These are phyloP conservation scores for Cyprinodon brontotheroides DNA, from an alignment of 2,113 vertebrate genomes.

Conservation along the genomic window DNA sequence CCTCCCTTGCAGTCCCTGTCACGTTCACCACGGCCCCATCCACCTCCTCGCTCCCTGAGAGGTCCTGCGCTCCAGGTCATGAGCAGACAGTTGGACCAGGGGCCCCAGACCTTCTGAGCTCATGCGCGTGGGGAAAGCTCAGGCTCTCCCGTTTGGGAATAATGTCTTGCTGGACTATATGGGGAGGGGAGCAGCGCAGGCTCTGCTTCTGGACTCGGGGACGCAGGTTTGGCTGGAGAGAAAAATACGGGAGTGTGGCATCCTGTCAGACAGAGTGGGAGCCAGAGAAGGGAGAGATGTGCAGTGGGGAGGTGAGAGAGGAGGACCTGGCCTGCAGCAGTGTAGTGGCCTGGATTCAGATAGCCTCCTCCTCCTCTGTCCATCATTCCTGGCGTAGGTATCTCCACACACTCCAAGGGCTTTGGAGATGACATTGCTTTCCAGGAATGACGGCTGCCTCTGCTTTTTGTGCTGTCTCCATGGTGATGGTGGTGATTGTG, in stretches of 20 bases:
- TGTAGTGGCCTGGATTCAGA: conserved; percentile 74
- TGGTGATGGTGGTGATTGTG: conserved; percentile 72
- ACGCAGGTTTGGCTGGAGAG: conserved; percentile 76
- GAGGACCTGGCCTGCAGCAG: conserved; percentile 56
- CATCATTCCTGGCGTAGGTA: conserved; percentile 68
- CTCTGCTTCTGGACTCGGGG: conserved; percentile 77
- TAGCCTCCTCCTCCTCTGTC: conserved; percentile 73
- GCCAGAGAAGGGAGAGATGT: conserved; percentile 78
- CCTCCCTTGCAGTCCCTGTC: conserved; percentile 69
- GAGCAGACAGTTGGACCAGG: conserved; percentile 76
- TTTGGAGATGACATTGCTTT: conserved; percentile 88
- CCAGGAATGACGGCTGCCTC: conserved; percentile 87
- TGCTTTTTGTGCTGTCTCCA: conserved; percentile 70
- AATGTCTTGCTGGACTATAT: conserved; percentile 63
- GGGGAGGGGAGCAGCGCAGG: conserved; percentile 73
- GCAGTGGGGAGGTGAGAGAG: conserved; percentile 76
- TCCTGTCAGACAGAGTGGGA: conserved; percentile 78
- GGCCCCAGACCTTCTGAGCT: conserved; percentile 65
- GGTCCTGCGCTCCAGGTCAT: conserved; percentile 75
- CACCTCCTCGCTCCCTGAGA: conserved; percentile 66
- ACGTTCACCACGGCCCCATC: conserved; percentile 63
- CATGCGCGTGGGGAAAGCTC: conserved; percentile 69
- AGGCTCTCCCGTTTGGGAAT: conserved; percentile 78
- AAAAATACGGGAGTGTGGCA: conserved; percentile 80
- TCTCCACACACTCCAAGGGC: conserved; percentile 85